These are phyloP conservation scores for Liopterus haemorrhoidalis DNA, from an alignment of 2,888 invertebrate species.

Conservation along the genomic window DNA sequence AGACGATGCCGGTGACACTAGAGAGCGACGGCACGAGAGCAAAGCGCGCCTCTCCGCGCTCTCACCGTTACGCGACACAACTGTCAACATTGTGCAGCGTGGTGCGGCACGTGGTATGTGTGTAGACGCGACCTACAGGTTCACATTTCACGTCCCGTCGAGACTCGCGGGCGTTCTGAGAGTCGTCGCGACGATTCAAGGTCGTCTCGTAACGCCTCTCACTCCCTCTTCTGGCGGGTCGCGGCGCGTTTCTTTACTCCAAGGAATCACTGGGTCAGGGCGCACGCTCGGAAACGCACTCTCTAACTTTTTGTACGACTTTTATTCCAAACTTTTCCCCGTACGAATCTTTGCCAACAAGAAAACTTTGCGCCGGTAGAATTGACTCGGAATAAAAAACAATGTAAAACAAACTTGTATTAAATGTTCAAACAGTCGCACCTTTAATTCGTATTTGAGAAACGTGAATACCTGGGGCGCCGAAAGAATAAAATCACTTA, in stretches of 20 bases:
- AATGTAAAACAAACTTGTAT: too few species aligned
- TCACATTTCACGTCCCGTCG: background rate
- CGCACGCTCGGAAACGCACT: conserved; percentile 40
- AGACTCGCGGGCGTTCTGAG: conserved; percentile 5
- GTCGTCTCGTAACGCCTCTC: conserved; percentile 9
- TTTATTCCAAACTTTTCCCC: conserved; percentile 42
- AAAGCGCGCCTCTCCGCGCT: background rate
- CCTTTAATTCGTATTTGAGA: too few species aligned
- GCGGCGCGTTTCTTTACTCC: conserved; percentile 25
- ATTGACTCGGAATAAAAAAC: too few species aligned
- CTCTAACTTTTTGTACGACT: conserved; percentile 42
- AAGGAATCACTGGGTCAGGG: conserved; percentile 33
- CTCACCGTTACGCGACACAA: background rate
- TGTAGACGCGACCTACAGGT: background rate
- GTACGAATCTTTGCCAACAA: too few species aligned
- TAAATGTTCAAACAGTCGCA: too few species aligned
- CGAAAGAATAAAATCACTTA: too few species aligned
- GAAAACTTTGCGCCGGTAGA: too few species aligned
- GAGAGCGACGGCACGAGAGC: conserved; percentile 3
- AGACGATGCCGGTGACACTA: background rate
- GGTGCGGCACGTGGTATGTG: conserved; percentile 4
- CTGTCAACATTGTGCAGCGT: too few species aligned
- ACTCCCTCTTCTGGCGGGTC: conserved; percentile 20
- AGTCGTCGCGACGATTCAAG: conserved; percentile 5
- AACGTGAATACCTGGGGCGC: too few species aligned